Evolutionary conservation across 2,113 vertebrate genomes (phyloP), one percentile per base, ranked within the genome.

Genomic region (Zingel zingel): DNA sequence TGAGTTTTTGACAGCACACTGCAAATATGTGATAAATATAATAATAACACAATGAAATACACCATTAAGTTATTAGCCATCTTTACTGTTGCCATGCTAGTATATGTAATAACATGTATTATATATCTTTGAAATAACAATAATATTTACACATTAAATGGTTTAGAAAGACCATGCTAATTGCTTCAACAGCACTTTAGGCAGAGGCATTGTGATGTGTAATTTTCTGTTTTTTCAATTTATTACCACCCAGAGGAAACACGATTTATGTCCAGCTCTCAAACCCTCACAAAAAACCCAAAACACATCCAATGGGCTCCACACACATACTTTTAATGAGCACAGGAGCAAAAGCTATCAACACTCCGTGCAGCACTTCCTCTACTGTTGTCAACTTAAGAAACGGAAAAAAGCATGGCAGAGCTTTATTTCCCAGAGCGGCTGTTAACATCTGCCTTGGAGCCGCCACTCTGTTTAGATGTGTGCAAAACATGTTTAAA

Each of bases 301-400:
- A 10, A 36, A 39, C 47, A 53, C 50, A 62, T 63, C 48, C 27
- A 39, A 13, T 5, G 5, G 54, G 54, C 27, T 69, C 54, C 76
- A 48, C 58, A n/a, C 69, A n/a, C 69, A 43, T 70, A 64, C 74
- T 76, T 74, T 58, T 64, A 75, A 82, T 82, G 74, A 87, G 67
- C 79, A 65, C 47, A 80, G 67, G 33, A 53, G 56, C 45, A 53
- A 36, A 79, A 0, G 12, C 57, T 23, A 80, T 47, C 59, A 61
- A 57, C 63, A 57, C 74, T 74, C 58, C 39, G 1, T 23, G 56
- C 70, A 69, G 51, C 68, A 73, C 30, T 50, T 62, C 11, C 9
- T 39, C 51, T 11, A 3, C 25, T 74, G 47, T 56, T 74, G 72
- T 77, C 62, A 58, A 73, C 56, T 14, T 33, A 18, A 19, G 43